A percentile compares a stretch with the other conserved stretches of the same genome.
Conservation (phyloP, 2,797 vertebrate species). For the Saxicola maurus region DNA sequence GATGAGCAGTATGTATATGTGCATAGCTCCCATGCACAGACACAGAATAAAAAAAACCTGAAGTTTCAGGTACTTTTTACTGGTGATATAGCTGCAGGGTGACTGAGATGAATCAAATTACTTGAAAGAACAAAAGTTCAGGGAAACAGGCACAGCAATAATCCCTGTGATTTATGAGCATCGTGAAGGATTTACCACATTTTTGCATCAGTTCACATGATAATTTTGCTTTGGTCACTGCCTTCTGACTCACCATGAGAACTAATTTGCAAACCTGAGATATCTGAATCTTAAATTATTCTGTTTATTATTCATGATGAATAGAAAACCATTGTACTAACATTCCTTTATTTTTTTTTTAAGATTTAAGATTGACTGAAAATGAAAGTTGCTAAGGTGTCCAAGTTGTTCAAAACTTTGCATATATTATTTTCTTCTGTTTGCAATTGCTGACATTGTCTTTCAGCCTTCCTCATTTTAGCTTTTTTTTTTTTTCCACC, state of each 20-base stretch:
- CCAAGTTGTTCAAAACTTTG: not conserved
- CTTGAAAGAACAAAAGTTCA: conserved; percentile 38
- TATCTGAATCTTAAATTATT: conserved; percentile 37
- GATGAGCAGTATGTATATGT: accelerated
- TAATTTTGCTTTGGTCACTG: conserved; percentile 40
- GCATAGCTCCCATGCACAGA: accelerated
- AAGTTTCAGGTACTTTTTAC: not conserved
- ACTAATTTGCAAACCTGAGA: conserved; percentile 12
- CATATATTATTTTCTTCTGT: not conserved
- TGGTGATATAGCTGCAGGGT: not conserved
- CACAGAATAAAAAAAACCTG: not conserved
- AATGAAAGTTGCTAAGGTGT: not conserved
- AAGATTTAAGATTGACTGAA: conserved; percentile 1
- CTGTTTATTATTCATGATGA: conserved; percentile 43
- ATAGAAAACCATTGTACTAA: not conserved
- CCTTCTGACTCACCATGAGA: conserved; percentile 14
- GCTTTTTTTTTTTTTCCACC: not conserved
- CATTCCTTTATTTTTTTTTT: not conserved
- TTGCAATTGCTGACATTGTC: not conserved
- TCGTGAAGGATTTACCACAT: conserved; percentile 16
- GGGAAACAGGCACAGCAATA: not conserved
- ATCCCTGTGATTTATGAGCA: conserved; percentile 41
- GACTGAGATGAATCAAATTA: conserved; percentile 11
- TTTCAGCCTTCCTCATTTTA: not conserved
- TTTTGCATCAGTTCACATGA: conserved; percentile 11